These are phyloP conservation scores for Rhinella marina DNA, from an alignment of 2,797 vertebrate species.

Conservation along the genomic window DNA sequence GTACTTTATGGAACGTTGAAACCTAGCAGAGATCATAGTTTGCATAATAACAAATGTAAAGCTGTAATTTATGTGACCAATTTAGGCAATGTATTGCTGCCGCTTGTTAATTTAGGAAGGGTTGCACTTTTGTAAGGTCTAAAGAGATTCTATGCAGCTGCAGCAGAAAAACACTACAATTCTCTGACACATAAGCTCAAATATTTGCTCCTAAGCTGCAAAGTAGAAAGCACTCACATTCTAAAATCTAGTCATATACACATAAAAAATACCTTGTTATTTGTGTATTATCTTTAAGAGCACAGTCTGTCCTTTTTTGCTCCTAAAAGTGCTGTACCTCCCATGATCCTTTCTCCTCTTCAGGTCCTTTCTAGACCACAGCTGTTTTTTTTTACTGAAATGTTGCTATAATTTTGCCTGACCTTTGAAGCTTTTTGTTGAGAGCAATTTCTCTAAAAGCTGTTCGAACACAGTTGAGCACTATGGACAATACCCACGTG, in stretches of 20 bases:
- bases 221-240: constrained; percentile 31
- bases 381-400: constrained; percentile 12
- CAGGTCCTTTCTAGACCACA: constrained; percentile 39
- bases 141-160: constrained; percentile 40
- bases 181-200: constrained; percentile 33
- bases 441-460: constrained; percentile 11
- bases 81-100: constrained; percentile 34
- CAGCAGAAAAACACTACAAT: constrained; percentile 26
- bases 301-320: constrained; percentile 56
- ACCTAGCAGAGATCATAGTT: constrained; percentile 18
- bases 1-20: constrained; percentile 4
- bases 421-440: constrained; percentile 48
- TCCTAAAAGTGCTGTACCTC: constrained; percentile 43
- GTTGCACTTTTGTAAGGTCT: constrained; percentile 13
- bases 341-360: constrained; percentile 23
- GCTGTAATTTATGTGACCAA: constrained; percentile 39
- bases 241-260: constrained; percentile 45
- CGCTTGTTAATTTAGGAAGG: constrained; percentile 26
- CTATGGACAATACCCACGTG: constrained; percentile 34
- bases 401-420: constrained; percentile 52
- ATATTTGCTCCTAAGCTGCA: constrained; percentile 17
- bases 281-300: constrained; percentile 40
- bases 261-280: constrained; percentile 55
- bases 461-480: constrained; percentile 40
- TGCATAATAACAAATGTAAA: constrained; percentile 16